Evolutionary conservation across 35 echinoderm and acorn worm species (phyloP).

Genomic region (Lytechinus variegatus): DNA sequence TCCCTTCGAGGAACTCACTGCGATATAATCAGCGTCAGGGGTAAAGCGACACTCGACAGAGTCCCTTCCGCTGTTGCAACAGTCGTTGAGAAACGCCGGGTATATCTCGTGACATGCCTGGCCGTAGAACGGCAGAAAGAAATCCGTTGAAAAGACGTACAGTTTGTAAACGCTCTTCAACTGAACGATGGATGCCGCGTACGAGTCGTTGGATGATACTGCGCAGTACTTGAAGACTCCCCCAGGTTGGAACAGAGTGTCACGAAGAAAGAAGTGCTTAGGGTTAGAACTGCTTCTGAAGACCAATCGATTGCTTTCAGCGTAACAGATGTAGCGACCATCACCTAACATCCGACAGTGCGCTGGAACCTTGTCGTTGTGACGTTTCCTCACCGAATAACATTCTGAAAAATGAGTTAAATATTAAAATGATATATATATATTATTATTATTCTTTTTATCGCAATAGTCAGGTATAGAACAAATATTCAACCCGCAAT

Average conservation of each 20-base stretch:
- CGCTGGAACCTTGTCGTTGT: slow-evolving; percentile 51
- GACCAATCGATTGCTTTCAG: slow-evolving; percentile 73
- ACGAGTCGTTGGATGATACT: slow-evolving; percentile 74
- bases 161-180: slow-evolving; percentile 68
- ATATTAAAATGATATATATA: neutral
- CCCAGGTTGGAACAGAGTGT: slow-evolving; percentile 77
- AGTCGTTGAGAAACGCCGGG: slow-evolving; percentile 63
- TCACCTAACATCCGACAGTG: slow-evolving; percentile 73
- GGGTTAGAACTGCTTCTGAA: slow-evolving; percentile 76
- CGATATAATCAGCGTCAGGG: slow-evolving; percentile 75
- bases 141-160: slow-evolving; percentile 74
- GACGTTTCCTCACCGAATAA: slow-evolving; percentile 51
- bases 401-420: slow-evolving; percentile 48
- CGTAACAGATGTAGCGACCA: slow-evolving; percentile 81
- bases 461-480: no score
- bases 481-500: no score
- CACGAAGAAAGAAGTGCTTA: slow-evolving; percentile 71
- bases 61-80: slow-evolving; percentile 38
- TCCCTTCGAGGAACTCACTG: slow-evolving; percentile 77
- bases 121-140: slow-evolving; percentile 82
- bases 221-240: slow-evolving; percentile 78
- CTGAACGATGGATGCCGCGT: slow-evolving; percentile 68
- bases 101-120: slow-evolving; percentile 69
- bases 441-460: no score
- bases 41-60: slow-evolving; percentile 74